Percentiles rank a stretch among this genome's conserved stretches.
Conservation (phyloP, 2,797 vertebrate genomes). For the Helostoma temminkii region DNA sequence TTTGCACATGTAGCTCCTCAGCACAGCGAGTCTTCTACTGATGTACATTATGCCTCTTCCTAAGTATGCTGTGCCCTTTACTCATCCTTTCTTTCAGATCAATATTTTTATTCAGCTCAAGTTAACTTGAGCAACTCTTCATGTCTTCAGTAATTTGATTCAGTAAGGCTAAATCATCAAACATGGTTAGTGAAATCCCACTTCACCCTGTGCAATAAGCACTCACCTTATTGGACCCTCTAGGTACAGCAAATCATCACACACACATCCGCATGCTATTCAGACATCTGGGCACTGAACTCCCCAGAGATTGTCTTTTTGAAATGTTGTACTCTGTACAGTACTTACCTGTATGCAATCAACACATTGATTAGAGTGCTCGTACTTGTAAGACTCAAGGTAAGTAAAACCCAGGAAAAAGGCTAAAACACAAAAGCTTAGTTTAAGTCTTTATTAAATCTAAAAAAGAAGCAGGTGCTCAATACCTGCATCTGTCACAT, state of each 20-base stretch:
- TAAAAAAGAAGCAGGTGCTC: too few relatives aligned
- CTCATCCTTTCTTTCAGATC: conserved; percentile 45
- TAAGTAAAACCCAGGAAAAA: too few relatives aligned
- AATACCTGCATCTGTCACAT: too few relatives aligned
- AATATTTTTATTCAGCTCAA: conserved; percentile 56
- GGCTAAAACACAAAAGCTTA: too few relatives aligned
- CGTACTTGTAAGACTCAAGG: too few relatives aligned
- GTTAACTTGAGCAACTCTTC: conserved; percentile 43
- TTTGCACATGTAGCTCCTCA: neutral
- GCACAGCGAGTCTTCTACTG: conserved; percentile 5
- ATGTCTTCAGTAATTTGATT: conserved; percentile 47
- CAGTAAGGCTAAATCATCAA: conserved; percentile 43
- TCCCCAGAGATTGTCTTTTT: conserved; percentile 11
- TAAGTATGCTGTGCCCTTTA: conserved; percentile 32
- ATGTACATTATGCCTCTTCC: conserved; percentile 10
- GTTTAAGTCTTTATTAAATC: too few relatives aligned
- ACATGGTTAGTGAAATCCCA: conserved; percentile 63
- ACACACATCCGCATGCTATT: conserved; percentile 11
- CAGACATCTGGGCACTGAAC: conserved; percentile 12
- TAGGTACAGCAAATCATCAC: conserved; percentile 35
- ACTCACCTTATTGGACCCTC: conserved; percentile 48
- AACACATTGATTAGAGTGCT: conserved; percentile 43
- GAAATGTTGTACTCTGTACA: neutral
- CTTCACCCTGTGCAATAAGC: conserved; percentile 61
- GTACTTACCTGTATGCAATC: conserved; percentile 18